Base-by-base conservation (phyloP, 1,140 invertebrate species). In the Muscidifurax raptorellus region DNA sequence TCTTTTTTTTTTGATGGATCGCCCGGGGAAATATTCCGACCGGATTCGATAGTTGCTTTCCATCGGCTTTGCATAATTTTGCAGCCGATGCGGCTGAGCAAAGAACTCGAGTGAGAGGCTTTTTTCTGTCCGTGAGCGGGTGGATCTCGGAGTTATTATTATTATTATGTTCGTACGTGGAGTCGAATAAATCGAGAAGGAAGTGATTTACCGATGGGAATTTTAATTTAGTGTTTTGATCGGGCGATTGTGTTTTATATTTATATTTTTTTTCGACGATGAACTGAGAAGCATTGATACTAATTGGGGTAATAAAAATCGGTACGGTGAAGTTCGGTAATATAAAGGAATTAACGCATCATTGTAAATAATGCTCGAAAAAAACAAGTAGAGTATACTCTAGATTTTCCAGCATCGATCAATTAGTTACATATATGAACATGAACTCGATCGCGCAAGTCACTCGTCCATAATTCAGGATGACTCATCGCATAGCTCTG, bases 41-140 rank as follows among this genome's bases (percentile, higher is more conserved):
- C 25, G 77, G 78, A 69, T 80, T 69, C 78, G 78, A 80, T 80
- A 80, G 78, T 80, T 44, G 78, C 78, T 81, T 27, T 27, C 27
- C 40, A 12, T 25, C 28, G 80, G 80, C 80, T 81, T 81, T 81
- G 69, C 80, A 81, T 81, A 81, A 81, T 81, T 81, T 59, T 28
- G 3, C 22, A 25, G 36, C n/a, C 52, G 52, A 59, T 59, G n/a
- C n/a, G 52, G 52, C 52, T 59, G 52, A 59, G 52, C 52, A 59
- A 59, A 59, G 52, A n/a, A 18, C 52, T 59, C 52, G 52, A 13
- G 44, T 6, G 5, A 40, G 32, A 75, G 25, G 25, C 7, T 76
- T 52, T n/a, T 52, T 44, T 52, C 74, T 47, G 36, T n/a, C 44
- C n/a, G 36, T 27, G 36, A 3, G 36, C 40, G 74, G 28, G 18